Evolutionary conservation across 2,797 vertebrate genomes (phyloP).

Genomic region (Austrolebias charrua): DNA sequence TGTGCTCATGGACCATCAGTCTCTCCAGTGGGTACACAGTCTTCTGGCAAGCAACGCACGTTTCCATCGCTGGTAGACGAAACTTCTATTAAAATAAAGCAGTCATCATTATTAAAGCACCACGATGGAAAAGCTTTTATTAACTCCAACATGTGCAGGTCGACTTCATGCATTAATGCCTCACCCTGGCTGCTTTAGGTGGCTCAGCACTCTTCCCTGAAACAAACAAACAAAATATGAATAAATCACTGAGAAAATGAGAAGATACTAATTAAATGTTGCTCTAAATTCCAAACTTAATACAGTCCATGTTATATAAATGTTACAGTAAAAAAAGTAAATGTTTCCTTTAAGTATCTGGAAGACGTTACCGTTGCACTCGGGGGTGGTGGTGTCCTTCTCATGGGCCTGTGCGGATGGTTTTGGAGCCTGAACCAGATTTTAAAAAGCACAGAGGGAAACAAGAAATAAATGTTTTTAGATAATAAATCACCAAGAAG

Average conservation of each 20-base stretch:
- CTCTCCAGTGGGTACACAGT: slow-evolving; percentile 95
- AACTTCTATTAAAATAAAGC: slow-evolving; percentile 79
- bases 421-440: slow-evolving; percentile 61
- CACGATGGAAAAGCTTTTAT: background rate
- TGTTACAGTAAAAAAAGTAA: slow-evolving; percentile 3
- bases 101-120: background rate
- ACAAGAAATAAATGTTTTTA: slow-evolving; percentile 11
- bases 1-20: slow-evolving; percentile 87
- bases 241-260: background rate
- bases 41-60: slow-evolving; percentile 88
- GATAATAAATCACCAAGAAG: background rate
- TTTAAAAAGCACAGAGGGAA: slow-evolving; percentile 23
- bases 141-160: background rate
- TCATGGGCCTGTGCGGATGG: slow-evolving; percentile 33
- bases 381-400: slow-evolving; percentile 36
- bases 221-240: slow-evolving; percentile 33
- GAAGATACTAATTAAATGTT: background rate
- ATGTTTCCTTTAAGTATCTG: background rate
- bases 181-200: slow-evolving; percentile 82
- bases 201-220: slow-evolving; percentile 74
- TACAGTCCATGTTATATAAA: background rate
- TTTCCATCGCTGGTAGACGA: slow-evolving; percentile 80
- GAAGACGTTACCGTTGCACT: slow-evolving; percentile 65
- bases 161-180: slow-evolving; percentile 22
- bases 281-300: background rate